These are phyloP conservation scores for Pampus argenteus DNA, from an alignment of 2,797 vertebrate species.

Conservation along the genomic window DNA sequence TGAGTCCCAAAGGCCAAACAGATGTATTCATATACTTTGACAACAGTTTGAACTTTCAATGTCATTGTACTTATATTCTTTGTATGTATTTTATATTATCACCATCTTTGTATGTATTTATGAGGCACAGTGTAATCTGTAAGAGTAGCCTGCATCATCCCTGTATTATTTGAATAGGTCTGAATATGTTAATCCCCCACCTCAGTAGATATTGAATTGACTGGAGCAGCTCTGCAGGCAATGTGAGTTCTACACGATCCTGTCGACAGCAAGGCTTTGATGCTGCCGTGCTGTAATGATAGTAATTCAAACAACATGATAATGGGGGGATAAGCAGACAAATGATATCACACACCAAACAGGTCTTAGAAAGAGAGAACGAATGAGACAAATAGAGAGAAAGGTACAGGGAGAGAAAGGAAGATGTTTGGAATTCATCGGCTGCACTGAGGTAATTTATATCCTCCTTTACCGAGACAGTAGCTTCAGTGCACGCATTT, in stretches of 20 bases:
- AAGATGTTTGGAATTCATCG: constrained; percentile 77
- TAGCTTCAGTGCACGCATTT: constrained; percentile 76
- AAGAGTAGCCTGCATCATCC: constrained; percentile 70
- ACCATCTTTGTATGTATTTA: constrained; percentile 74
- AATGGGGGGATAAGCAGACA: constrained; percentile 79
- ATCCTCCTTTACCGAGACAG: constrained; percentile 73
- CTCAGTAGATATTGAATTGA: constrained; percentile 74
- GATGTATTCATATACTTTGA: constrained; percentile 43
- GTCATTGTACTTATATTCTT: constrained; percentile 67
- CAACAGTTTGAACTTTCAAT: constrained; percentile 71
- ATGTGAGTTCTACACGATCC: constrained; percentile 58
- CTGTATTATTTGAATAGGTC: constrained; percentile 76
- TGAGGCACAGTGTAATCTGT: constrained; percentile 74
- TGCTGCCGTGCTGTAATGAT: constrained; percentile 79
- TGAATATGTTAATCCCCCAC: constrained; percentile 81
- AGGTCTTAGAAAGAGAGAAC: constrained; percentile 73
- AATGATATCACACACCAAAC: constrained; percentile 78
- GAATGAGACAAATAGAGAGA: constrained; percentile 62
- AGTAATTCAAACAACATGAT: constrained; percentile 84
- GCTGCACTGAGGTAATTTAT: constrained; percentile 77
- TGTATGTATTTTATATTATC: constrained; percentile 66
- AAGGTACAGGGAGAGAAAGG: constrained; percentile 56
- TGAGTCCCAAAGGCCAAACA: constrained; percentile 45
- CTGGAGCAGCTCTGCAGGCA: constrained; percentile 77
- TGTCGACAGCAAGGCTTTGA: constrained; percentile 74